These are phyloP conservation scores for Palythoa heliodiscus DNA, from an alignment of 92 coral and sea anemone species.

Conservation along the genomic window DNA sequence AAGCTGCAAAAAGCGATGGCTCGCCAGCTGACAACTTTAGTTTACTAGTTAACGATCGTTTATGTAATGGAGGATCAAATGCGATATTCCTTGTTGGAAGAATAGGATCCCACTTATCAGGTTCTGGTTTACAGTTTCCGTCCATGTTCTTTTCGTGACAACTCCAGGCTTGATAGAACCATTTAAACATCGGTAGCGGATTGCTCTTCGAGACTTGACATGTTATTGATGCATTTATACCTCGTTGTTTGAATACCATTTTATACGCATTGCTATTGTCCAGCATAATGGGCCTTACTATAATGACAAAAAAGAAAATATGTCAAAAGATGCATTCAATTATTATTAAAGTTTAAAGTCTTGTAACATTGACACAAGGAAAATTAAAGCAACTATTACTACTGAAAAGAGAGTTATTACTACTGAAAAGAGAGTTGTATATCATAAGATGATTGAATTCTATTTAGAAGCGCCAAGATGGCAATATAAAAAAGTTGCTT, in stretches of 20 bases:
- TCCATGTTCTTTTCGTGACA: not conserved
- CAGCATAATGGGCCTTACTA: slow-evolving; percentile 1
- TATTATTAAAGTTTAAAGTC: not conserved
- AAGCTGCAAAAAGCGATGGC: slow-evolving; percentile 13
- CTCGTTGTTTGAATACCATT: not conserved
- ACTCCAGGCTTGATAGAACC: slow-evolving; percentile 42
- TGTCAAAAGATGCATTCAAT: not conserved
- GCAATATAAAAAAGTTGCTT: no score
- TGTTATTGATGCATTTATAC: not conserved
- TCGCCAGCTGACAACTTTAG: not conserved
- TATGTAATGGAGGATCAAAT: not conserved
- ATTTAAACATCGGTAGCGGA: slow-evolving; percentile 48
- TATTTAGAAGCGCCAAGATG: no score
- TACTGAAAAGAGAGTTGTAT: no score
- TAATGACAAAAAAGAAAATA: not conserved
- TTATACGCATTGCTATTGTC: slow-evolving; percentile 1
- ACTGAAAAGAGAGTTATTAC: no score
- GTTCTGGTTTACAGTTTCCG: slow-evolving; percentile 31
- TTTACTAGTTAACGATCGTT: not conserved
- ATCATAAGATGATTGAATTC: no score
- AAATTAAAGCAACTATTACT: no score
- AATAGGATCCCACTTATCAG: slow-evolving; percentile 36
- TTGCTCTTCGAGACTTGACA: slow-evolving; percentile 27
- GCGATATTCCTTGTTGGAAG: not conserved
- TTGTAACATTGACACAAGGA: no score